phyloP scores from a whole-genome alignment of 2,113 vertebrate species.

The Notechis scutatus region DNA sequence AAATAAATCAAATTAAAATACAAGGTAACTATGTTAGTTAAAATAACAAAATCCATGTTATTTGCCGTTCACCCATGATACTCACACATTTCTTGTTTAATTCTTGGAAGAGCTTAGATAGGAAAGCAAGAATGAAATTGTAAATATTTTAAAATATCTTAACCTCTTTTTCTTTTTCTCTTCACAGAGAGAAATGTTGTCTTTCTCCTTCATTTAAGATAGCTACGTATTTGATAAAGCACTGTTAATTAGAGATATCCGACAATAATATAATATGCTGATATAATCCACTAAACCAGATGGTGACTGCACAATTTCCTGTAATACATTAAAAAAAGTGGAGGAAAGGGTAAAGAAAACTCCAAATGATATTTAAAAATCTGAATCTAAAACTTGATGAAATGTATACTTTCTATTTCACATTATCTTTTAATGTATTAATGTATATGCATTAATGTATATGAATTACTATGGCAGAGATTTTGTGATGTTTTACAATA shows the following conservation, averaged over 20 bases:
- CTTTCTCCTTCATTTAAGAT: neutral
- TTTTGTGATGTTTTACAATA: neutral
- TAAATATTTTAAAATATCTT: neutral
- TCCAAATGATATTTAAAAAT: slow-evolving; percentile 38
- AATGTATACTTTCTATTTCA: neutral
- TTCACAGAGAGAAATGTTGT: slow-evolving; percentile 21
- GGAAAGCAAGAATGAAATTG: neutral
- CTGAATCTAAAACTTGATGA: neutral
- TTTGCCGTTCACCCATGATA: neutral
- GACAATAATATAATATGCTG: neutral
- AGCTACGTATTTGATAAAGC: neutral
- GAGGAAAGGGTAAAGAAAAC: neutral
- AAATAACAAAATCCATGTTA: too few species aligned
- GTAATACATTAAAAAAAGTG: neutral
- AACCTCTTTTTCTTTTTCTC: neutral
- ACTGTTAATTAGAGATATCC: neutral
- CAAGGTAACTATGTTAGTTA: too few species aligned
- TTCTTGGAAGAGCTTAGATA: neutral
- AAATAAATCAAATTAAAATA: too few species aligned
- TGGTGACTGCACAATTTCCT: neutral
- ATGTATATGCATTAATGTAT: neutral
- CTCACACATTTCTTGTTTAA: neutral
- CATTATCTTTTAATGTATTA: neutral
- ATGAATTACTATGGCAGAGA: neutral
- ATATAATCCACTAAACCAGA: fast-evolving